Evolutionary conservation across 1,140 invertebrate genomes (phyloP), one percentile per base, ranked within the genome.

Genomic region (Drosophila biarmipes): DNA sequence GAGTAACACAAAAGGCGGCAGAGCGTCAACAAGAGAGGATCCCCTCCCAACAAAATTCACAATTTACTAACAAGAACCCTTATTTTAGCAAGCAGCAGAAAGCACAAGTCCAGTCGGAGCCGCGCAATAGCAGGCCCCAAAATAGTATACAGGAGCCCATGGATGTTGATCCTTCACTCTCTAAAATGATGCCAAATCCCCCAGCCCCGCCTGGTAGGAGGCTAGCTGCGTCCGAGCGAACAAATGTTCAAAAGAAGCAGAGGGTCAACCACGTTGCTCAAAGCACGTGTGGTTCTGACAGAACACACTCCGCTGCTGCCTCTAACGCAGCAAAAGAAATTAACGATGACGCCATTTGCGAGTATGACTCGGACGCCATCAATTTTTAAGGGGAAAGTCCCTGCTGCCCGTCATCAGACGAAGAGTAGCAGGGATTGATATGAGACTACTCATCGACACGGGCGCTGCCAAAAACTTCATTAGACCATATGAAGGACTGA

Each of bases 361-460:
- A 45, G 17, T 49, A 59, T 14, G 52, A 64, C 19, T 72, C 38
- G 4, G 59, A 64, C 15, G 5, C 27, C 1, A 15, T 52, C 10
- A 49, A 55, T 71, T 71, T 69, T 69, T 55, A 49, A 71, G 61
- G 46, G 21, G 21, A 35, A 69, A 48, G 15, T 48, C 14, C 35
- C 14, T 38, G 15, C 46, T 31, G 31, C 34, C 34, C 17, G 12
- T 53, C 15, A 15, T 61, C 46, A 14, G 46, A 61, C 35, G 45
- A 21, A 61, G 46, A 42, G 37, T 42, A 42, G 37, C 17, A 7
- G 40, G 40, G 17, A 42, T 11, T 1, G 17, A 42, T 3, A 42
- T 42, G 17, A 42, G 14, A 11, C 17, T 42, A 0, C 8, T 42
- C 5, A 3, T 19, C 4, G 40, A 42, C 40, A 42, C 40, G 40